Evolutionary conservation across 2,797 vertebrate species (phyloP).

Genomic region (Gymnocypris eckloni): DNA sequence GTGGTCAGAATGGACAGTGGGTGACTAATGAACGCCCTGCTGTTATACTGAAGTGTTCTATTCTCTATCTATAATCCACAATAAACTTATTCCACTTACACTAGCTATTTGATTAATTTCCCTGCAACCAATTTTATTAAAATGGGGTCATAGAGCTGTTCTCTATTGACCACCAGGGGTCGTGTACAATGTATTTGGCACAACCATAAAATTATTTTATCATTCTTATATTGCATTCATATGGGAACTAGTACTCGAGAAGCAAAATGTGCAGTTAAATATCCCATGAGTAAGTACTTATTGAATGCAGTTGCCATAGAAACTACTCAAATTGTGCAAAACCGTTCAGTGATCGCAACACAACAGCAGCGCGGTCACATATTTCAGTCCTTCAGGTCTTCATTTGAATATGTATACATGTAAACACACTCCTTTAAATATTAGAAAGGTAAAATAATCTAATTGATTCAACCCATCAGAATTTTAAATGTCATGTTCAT

Average conservation of each 20-base stretch:
- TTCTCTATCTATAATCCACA: constrained; percentile 11
- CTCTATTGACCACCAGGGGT: neutral
- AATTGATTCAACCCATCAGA: neutral
- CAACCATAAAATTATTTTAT: neutral
- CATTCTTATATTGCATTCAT: neutral
- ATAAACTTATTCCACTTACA: neutral
- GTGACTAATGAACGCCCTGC: neutral
- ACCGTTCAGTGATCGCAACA: constrained; percentile 1
- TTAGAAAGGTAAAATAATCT: neutral
- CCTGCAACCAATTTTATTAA: neutral
- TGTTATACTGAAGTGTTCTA: neutral
- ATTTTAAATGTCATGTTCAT: neutral
- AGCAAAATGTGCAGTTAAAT: constrained; percentile 10
- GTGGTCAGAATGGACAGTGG: neutral
- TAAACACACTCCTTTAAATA: neutral
- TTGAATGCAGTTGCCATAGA: constrained; percentile 18
- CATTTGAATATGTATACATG: neutral
- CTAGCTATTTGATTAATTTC: neutral
- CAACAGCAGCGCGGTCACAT: constrained; percentile 13
- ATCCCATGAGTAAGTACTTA: neutral
- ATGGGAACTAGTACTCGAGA: neutral
- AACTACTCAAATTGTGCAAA: constrained; percentile 33
- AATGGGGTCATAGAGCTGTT: neutral
- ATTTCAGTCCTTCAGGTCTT: neutral
- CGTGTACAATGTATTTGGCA: constrained; percentile 17